These are phyloP conservation scores for Apamea monoglypha DNA, from an alignment of 2,888 invertebrate species.

Conservation along the genomic window DNA sequence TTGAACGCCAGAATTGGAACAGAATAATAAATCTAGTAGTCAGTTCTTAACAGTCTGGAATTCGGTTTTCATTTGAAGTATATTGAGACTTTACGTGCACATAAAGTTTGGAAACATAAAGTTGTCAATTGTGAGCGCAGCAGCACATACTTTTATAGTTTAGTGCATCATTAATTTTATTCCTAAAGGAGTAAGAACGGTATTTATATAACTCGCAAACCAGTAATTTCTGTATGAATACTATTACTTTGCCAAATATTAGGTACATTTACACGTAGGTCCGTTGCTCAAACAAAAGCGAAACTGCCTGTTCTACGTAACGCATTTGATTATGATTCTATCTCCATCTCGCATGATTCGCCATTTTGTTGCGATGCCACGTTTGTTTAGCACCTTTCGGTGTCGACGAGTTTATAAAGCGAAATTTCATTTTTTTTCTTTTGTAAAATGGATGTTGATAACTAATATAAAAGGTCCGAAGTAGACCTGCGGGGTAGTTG, in stretches of 20 bases:
- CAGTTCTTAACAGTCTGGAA: constrained; percentile 16
- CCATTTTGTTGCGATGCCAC: too few relatives aligned
- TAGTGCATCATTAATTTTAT: not conserved
- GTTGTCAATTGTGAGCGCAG: not conserved
- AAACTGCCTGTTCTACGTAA: not conserved
- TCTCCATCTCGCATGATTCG: too few relatives aligned
- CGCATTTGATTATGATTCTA: too few relatives aligned
- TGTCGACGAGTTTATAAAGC: too few relatives aligned
- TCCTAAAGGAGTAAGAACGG: not conserved
- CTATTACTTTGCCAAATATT: not conserved
- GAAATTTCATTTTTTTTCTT: not conserved
- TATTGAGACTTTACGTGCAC: constrained; percentile 37
- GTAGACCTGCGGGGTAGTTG: not conserved
- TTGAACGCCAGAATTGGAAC: not conserved
- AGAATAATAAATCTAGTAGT: constrained; percentile 18
- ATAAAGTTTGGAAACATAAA: constrained; percentile 37
- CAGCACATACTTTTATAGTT: not conserved
- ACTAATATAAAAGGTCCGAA: not conserved
- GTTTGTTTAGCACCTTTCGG: too few relatives aligned
- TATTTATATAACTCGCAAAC: not conserved
- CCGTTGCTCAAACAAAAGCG: not conserved
- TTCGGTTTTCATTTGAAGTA: constrained; percentile 46
- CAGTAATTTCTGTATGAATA: not conserved
- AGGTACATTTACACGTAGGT: not conserved
- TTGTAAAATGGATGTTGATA: not conserved